Base-by-base conservation (phyloP, 30 jellyfish, hydroid and myxozoan species). In the Cassiopea andromeda region DNA sequence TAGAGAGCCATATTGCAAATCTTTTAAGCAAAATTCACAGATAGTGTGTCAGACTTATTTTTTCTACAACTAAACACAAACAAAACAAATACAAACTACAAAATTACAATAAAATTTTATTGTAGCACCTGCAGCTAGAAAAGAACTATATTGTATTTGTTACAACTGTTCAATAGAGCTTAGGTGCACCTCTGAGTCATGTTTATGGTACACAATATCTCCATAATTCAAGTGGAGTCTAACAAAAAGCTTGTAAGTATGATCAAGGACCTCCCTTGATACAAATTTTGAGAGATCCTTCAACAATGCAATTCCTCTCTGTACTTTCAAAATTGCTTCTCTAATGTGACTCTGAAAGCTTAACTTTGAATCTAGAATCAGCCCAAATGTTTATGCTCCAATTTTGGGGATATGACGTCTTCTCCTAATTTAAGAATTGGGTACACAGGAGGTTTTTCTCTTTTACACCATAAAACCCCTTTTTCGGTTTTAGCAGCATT, bases 261-360 rank as follows among this genome's bases (percentile, higher is more conserved):
- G 83, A 2, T 66, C 83, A 50, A 83, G 91, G 75, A 54, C 91
- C 84, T 83, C 91, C 54, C 85, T 69, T 10, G 91, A 71, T 83
- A 83, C 89, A 60, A 16, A 77, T 59, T 77, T 77, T 12, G 87
- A 48, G 45, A 77, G 87, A 44, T 48, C 14, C 60, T 59, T 81
- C 48, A 81, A 60, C 81, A 81, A 43, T 16, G 83, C 89, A 45
- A 81, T 81, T 81, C 57, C 48, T 50, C 74, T 77, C 78, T 71
- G 72, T 77, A 80, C 72, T 59, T 77, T 77, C 74, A 77, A 48
- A 44, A 77, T 45, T 7, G 87, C 78, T 44, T 45, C 87, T 48
- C 87, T 18, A 77, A 48, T n/a, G 17, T 77, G 87, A 59, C 87
- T 77, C 47, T 77, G 44, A 44, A 77, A 77, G 43, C 9, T 59